Evolutionary conservation across 2,888 invertebrate genomes (phyloP).

Genomic region (Polydrusus pterygomalis): DNA sequence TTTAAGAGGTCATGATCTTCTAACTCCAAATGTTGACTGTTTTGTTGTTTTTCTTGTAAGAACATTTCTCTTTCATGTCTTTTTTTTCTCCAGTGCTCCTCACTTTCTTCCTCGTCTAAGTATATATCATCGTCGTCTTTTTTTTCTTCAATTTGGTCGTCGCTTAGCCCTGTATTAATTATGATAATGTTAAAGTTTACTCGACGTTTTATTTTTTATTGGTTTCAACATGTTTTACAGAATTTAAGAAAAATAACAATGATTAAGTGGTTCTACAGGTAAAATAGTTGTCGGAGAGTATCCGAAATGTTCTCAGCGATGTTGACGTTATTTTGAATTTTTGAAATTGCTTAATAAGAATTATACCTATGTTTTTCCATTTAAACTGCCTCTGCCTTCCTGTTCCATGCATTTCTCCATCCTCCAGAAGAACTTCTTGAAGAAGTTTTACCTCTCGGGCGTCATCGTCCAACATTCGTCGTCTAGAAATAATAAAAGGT

Average conservation of each 20-base stretch:
- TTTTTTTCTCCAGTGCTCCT: constrained; percentile 86
- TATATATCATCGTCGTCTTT: constrained; percentile 73
- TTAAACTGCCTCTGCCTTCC: constrained; percentile 87
- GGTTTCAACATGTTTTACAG: no score
- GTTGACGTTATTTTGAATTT: no score
- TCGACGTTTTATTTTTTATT: no score
- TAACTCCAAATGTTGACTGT: constrained; percentile 62
- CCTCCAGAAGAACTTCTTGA: constrained; percentile 91
- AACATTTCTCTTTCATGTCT: constrained; percentile 88
- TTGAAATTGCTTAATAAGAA: no score
- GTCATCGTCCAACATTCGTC: constrained; percentile 90
- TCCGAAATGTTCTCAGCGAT: no score
- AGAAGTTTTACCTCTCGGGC: constrained; percentile 87
- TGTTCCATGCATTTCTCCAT: constrained; percentile 88
- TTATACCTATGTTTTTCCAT: constrained; percentile 89
- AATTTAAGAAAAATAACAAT: no score
- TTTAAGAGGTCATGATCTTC: constrained; percentile 59
- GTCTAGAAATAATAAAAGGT: constrained; percentile 71
- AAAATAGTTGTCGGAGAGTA: no score
- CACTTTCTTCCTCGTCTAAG: constrained; percentile 83
- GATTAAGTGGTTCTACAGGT: no score
- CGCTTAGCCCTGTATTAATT: constrained; percentile 11
- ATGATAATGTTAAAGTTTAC: no score
- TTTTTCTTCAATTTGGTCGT: constrained; percentile 58
- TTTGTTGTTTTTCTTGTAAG: constrained; percentile 75